phyloP scores from a whole-genome alignment of 2,797 vertebrate genomes.

The Hoplostethus atlanticus region DNA sequence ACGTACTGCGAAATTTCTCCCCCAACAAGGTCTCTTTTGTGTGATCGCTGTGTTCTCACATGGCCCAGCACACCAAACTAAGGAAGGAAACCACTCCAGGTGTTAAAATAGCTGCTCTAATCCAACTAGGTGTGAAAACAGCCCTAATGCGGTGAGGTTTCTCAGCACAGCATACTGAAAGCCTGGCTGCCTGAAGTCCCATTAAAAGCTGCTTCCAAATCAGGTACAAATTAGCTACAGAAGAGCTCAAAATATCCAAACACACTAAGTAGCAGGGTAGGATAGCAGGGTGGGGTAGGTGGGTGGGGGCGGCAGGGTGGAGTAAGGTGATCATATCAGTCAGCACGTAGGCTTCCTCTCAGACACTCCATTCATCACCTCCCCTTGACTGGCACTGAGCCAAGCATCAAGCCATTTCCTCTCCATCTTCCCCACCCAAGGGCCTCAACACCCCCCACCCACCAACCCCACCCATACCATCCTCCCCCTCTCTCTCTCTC shows the following conservation, averaged over 20 bases:
- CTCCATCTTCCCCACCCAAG: constrained; percentile 14
- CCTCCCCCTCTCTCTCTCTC: constrained; percentile 24
- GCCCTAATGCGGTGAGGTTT: no score
- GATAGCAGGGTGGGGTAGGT: not conserved
- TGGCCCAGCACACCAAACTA: no score
- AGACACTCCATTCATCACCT: constrained; percentile 54
- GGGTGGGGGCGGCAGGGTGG: not conserved
- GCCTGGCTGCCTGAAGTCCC: not conserved
- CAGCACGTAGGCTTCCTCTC: constrained; percentile 25
- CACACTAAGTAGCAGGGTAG: not conserved
- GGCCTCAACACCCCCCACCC: not conserved
- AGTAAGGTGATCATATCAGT: constrained; percentile 44
- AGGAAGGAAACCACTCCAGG: no score
- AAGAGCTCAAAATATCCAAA: not conserved
- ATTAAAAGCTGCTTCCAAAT: constrained; percentile 1
- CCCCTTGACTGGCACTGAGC: constrained; percentile 23
- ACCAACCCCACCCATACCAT: constrained; percentile 12
- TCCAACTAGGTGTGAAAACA: no score
- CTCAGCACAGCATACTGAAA: not conserved
- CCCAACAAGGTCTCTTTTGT: no score
- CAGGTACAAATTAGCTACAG: not conserved
- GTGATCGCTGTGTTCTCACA: no score
- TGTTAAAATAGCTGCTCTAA: no score
- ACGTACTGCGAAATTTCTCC: no score
- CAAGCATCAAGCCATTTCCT: constrained; percentile 22